These are phyloP conservation scores for Harpalus rufipes DNA, from an alignment of 2,888 invertebrate genomes.

Conservation along the genomic window DNA sequence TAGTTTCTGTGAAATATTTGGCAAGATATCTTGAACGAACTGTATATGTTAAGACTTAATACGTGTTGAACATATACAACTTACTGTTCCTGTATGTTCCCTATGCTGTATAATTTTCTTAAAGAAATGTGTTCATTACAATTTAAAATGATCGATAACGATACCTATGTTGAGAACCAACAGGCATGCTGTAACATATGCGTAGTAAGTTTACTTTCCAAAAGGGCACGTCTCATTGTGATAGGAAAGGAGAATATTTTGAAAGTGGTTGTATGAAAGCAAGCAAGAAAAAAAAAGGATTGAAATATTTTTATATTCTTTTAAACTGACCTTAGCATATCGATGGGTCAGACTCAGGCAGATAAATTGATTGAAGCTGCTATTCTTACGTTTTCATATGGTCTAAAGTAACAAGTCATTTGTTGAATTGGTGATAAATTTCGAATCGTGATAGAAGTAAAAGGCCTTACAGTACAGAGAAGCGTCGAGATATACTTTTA, in stretches of 20 bases:
- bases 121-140: conserved; percentile 48
- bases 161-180: background rate
- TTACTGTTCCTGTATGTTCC: conserved; percentile 13
- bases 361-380: conserved; percentile 11
- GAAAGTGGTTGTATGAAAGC: background rate
- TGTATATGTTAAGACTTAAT: conserved; percentile 21
- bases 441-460: conserved; percentile 41
- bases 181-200: conserved; percentile 6
- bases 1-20: conserved; percentile 22
- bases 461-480: conserved; percentile 49
- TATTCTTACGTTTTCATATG: background rate
- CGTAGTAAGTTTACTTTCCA: conserved; percentile 4
- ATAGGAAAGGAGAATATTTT: conserved; percentile 1
- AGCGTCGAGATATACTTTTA: conserved; percentile 30
- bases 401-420: conserved; percentile 2
- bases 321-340: conserved; percentile 27
- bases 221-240: conserved; percentile 18
- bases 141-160: conserved; percentile 37
- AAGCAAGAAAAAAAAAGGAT: background rate
- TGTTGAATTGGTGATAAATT: conserved; percentile 52
- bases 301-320: conserved; percentile 29
- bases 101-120: conserved; percentile 40
- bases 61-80: conserved; percentile 7
- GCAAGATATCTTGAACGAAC: conserved; percentile 33
- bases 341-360: background rate